phyloP scores from a whole-genome alignment of 2,888 invertebrate species.

The Sclerodermus sp. region DNA sequence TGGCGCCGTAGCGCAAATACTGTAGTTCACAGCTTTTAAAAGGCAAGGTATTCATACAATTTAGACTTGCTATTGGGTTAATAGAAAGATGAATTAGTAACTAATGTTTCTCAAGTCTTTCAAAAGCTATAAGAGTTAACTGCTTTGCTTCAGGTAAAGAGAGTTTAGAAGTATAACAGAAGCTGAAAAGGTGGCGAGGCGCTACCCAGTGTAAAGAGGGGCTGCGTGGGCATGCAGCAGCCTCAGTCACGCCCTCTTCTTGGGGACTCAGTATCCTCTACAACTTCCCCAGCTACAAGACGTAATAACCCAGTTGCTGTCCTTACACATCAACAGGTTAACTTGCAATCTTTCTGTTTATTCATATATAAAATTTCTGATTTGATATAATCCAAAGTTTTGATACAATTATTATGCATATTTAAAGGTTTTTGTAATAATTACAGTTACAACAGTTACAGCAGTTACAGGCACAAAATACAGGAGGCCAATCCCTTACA shows the following conservation, averaged over 20 bases:
- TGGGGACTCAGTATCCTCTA: slow-evolving; percentile 59
- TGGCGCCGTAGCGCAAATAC: slow-evolving; percentile 56
- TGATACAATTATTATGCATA: not conserved
- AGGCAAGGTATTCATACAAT: not conserved
- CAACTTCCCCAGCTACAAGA: slow-evolving; percentile 56
- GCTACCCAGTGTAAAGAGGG: slow-evolving; percentile 57
- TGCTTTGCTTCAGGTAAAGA: slow-evolving; percentile 1
- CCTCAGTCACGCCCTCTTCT: slow-evolving; percentile 59
- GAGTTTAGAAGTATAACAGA: slow-evolving; percentile 22
- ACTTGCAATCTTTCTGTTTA: not conserved
- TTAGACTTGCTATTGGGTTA: too few relatives aligned
- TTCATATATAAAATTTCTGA: too few relatives aligned
- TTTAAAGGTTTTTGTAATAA: not conserved
- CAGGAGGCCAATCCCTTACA: slow-evolving; percentile 51
- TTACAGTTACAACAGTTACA: slow-evolving; percentile 53
- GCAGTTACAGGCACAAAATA: slow-evolving; percentile 53
- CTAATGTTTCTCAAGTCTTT: too few relatives aligned
- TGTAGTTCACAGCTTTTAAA: slow-evolving; percentile 3
- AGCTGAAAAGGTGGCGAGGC: slow-evolving; percentile 53
- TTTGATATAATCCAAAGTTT: not conserved
- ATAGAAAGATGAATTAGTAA: too few relatives aligned
- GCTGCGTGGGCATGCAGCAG: slow-evolving; percentile 59
- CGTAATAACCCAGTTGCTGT: slow-evolving; percentile 55
- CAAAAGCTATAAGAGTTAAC: too few relatives aligned
- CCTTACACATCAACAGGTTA: slow-evolving; percentile 55